A percentile compares a stretch with the other conserved stretches of the same genome.
Conservation (phyloP, 2,888 invertebrate species). For the Osedax fenrisi region DNA sequence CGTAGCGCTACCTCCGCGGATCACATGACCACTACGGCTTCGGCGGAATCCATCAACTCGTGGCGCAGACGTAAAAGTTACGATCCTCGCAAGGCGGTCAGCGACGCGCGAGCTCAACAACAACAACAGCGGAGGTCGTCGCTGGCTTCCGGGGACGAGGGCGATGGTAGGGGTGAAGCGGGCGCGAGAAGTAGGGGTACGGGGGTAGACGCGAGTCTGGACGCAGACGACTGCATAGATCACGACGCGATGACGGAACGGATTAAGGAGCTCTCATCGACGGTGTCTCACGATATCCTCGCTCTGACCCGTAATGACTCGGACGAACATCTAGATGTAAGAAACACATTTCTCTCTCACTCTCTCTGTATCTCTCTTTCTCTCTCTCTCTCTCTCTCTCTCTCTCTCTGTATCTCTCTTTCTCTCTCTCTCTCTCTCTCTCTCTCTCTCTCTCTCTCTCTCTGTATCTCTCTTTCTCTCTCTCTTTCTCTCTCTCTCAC, state of each 20-base stretch:
- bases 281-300: conserved; percentile 3
- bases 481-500: too few species aligned
- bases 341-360: too few species aligned
- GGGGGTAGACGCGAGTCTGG: too few species aligned
- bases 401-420: too few species aligned
- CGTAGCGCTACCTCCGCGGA: conserved; percentile 32
- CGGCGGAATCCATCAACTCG: conserved; percentile 73
- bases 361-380: too few species aligned
- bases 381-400: too few species aligned
- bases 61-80: conserved; percentile 90
- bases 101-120: conserved; percentile 56
- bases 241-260: conserved; percentile 7
- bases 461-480: too few species aligned
- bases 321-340: too few species aligned
- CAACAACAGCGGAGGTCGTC: neutral
- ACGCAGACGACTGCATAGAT: neutral
- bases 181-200: neutral
- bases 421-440: too few species aligned
- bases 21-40: conserved; percentile 42
- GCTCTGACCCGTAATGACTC: too few species aligned
- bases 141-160: neutral
- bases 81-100: conserved; percentile 84
- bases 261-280: neutral
- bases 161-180: too few species aligned
- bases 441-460: too few species aligned